These are phyloP conservation scores for Hirtodrosophila confusa DNA, from an alignment of 2,888 invertebrate genomes.

Conservation along the genomic window DNA sequence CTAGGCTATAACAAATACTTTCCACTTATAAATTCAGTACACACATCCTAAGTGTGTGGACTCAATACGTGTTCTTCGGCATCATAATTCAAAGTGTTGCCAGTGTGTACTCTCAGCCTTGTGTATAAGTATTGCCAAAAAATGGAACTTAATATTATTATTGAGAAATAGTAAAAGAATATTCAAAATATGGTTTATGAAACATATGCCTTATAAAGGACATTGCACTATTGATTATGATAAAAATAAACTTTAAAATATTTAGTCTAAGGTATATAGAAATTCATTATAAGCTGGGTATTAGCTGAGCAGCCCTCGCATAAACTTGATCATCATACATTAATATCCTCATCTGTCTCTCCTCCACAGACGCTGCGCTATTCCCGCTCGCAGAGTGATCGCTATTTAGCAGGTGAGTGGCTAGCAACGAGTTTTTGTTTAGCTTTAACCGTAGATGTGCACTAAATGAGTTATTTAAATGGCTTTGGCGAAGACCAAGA, in stretches of 20 bases:
- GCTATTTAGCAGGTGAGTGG: slow-evolving; percentile 84
- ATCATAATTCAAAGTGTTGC: too few species aligned
- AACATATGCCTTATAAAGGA: too few species aligned
- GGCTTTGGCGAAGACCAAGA: slow-evolving; percentile 30
- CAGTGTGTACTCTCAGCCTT: too few species aligned
- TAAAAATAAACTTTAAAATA: background rate
- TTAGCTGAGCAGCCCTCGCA: slow-evolving; percentile 52
- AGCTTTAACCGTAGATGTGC: slow-evolving; percentile 35
- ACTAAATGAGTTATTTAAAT: slow-evolving; percentile 79
- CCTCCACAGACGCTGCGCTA: slow-evolving; percentile 82
- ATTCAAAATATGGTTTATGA: too few species aligned
- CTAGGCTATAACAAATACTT: too few species aligned
- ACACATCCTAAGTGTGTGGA: too few species aligned
- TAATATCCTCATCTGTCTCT: slow-evolving; percentile 52
- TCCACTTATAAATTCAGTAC: too few species aligned
- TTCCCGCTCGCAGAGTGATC: slow-evolving; percentile 84
- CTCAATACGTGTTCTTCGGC: too few species aligned
- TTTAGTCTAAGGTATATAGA: background rate
- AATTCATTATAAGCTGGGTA: background rate
- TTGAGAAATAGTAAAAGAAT: too few species aligned
- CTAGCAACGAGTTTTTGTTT: slow-evolving; percentile 57
- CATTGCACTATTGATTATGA: too few species aligned
- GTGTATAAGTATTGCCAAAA: too few species aligned
- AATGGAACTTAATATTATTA: too few species aligned
- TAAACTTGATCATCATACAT: slow-evolving; percentile 63